Evolutionary conservation across 1,140 invertebrate species (phyloP).

Genomic region (Rhopalosiphum padi): DNA sequence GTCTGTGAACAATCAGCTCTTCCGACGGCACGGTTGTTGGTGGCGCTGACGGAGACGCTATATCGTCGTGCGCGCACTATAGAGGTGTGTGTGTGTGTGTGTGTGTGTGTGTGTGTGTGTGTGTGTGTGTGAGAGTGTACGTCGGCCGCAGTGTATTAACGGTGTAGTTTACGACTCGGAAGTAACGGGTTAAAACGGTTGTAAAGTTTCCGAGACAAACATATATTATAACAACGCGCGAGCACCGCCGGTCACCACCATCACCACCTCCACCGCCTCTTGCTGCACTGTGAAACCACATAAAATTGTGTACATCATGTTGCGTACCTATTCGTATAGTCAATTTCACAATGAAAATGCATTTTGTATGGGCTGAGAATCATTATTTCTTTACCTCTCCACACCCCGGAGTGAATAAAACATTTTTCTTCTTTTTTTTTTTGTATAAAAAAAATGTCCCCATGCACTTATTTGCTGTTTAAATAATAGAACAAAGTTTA

Average conservation of each 20-base stretch:
- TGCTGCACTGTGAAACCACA: not conserved
- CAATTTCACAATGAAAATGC: not conserved
- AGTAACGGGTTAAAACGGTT: not conserved
- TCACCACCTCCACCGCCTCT: no score
- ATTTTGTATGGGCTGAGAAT: not conserved
- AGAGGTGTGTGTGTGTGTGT: not conserved
- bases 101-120: no score
- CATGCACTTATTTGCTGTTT: not conserved
- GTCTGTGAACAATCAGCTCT: not conserved
- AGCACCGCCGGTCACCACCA: not conserved
- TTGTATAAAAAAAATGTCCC: not conserved
- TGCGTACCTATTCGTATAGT: not conserved
- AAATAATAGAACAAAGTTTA: not conserved
- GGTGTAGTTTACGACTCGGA: not conserved
- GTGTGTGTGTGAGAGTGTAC: not conserved
- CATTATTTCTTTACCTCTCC: not conserved
- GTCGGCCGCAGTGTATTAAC: not conserved
- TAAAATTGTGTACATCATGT: not conserved
- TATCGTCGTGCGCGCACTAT: not conserved
- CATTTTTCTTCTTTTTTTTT: not conserved
- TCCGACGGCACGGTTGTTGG: not conserved
- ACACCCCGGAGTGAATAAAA: not conserved
- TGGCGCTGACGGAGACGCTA: not conserved
- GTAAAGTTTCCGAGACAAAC: constrained; percentile 20
- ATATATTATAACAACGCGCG: not conserved